A percentile compares a stretch with the other conserved stretches of the same genome.
These are phyloP conservation scores for Myzus persicae DNA, from an alignment of 1,140 invertebrate genomes.

Conservation along the genomic window DNA sequence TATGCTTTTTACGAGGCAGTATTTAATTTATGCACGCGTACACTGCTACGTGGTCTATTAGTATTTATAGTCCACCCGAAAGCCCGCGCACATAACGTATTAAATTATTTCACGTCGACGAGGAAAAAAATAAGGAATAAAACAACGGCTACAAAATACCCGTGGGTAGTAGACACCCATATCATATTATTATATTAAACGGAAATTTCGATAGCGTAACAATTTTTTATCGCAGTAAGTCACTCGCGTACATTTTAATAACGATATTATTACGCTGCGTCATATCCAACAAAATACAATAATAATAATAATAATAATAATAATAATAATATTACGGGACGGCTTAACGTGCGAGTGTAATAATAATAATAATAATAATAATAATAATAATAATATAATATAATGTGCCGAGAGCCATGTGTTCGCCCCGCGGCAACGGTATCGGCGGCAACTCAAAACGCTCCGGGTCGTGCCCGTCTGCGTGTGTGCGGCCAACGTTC, in stretches of 20 bases:
- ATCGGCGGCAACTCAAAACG: background rate
- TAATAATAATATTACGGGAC: background rate
- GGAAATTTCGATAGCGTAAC: background rate
- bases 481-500: background rate
- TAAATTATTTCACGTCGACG: background rate
- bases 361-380: background rate
- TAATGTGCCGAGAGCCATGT: background rate
- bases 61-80: background rate
- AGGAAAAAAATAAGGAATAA: constrained; percentile 1
- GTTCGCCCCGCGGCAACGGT: background rate
- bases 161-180: no score
- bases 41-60: background rate
- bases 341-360: background rate
- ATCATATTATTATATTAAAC: background rate
- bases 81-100: background rate
- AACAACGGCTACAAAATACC: background rate
- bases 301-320: background rate
- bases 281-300: background rate
- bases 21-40: background rate
- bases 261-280: background rate
- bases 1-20: background rate
- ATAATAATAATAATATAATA: background rate
- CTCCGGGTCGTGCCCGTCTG: background rate
- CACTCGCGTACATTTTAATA: background rate
- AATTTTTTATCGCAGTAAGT: background rate